Evolutionary conservation across 2,797 vertebrate species (phyloP).

Genomic region (Enteromius anoplus): DNA sequence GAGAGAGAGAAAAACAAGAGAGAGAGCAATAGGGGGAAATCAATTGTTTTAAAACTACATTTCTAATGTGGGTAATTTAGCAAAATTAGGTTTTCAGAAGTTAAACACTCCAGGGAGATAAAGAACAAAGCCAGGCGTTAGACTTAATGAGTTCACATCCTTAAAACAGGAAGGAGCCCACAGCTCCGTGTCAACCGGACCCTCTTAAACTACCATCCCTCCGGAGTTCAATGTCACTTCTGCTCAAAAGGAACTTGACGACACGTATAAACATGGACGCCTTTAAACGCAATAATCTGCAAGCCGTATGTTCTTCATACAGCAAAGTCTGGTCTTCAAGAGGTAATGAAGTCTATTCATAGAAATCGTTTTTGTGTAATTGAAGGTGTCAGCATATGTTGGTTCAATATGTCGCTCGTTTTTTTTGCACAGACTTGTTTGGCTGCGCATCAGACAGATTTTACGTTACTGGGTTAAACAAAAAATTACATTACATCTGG

Average conservation of each 20-base stretch:
- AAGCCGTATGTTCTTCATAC: constrained; percentile 8
- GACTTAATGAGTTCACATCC: constrained; percentile 37
- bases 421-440: constrained; percentile 8
- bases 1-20: constrained; percentile 47
- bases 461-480: constrained; percentile 12
- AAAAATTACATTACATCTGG: constrained; percentile 34
- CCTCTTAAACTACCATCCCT: constrained; percentile 13
- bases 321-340: constrained; percentile 10
- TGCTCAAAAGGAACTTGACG: constrained; percentile 34
- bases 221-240: constrained; percentile 49
- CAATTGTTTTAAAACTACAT: constrained; percentile 75
- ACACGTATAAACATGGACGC: constrained; percentile 32
- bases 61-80: constrained; percentile 75
- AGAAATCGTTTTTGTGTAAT: constrained; percentile 25
- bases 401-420: constrained; percentile 36
- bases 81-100: constrained; percentile 74
- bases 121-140: constrained; percentile 63
- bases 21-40: constrained; percentile 61
- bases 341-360: constrained; percentile 36
- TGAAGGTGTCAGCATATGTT: constrained; percentile 44
- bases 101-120: constrained; percentile 66
- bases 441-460: constrained; percentile 31
- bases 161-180: constrained; percentile 15
- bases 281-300: constrained; percentile 37
- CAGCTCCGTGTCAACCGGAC: background rate